Evolutionary conservation across 1,140 invertebrate genomes (phyloP).

Genomic region (Protaetia brevitarsis): DNA sequence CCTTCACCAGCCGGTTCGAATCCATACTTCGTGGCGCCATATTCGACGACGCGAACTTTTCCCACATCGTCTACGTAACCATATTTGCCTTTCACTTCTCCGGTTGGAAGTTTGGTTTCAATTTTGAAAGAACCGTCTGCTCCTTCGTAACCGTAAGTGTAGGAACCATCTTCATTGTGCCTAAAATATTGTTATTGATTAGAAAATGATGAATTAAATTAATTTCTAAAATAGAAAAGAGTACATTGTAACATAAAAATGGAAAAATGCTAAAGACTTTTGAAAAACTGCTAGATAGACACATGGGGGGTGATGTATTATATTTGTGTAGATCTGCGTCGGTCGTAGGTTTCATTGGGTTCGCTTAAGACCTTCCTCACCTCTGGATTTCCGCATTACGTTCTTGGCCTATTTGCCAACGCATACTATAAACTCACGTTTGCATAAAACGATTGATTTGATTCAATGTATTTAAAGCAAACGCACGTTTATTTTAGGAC

Average conservation of each 20-base stretch:
- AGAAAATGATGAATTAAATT: neutral
- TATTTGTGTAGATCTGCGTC: no score
- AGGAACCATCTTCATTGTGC: slow-evolving; percentile 82
- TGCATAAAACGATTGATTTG: no score
- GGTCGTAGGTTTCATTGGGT: no score
- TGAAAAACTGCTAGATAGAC: no score
- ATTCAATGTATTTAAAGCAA: no score
- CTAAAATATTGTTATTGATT: slow-evolving; percentile 56
- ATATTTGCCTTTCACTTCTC: slow-evolving; percentile 81
- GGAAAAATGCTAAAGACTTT: neutral
- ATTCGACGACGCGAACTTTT: slow-evolving; percentile 79
- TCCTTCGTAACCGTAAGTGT: slow-evolving; percentile 83
- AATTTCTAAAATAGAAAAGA: slow-evolving; percentile 5
- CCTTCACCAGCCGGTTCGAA: slow-evolving; percentile 84
- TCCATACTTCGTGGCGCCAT: slow-evolving; percentile 81
- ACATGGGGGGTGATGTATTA: no score
- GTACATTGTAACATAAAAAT: no score
- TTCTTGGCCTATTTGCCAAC: no score
- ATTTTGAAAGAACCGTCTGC: slow-evolving; percentile 83
- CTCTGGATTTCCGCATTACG: no score
- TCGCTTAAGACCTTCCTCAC: no score
- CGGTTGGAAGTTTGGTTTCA: slow-evolving; percentile 73
- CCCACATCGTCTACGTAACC: slow-evolving; percentile 82
- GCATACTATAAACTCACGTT: no score
- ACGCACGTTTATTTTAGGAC: no score